phyloP scores from a whole-genome alignment of 2,797 vertebrate genomes.

The Sylvilagus floridanus region DNA sequence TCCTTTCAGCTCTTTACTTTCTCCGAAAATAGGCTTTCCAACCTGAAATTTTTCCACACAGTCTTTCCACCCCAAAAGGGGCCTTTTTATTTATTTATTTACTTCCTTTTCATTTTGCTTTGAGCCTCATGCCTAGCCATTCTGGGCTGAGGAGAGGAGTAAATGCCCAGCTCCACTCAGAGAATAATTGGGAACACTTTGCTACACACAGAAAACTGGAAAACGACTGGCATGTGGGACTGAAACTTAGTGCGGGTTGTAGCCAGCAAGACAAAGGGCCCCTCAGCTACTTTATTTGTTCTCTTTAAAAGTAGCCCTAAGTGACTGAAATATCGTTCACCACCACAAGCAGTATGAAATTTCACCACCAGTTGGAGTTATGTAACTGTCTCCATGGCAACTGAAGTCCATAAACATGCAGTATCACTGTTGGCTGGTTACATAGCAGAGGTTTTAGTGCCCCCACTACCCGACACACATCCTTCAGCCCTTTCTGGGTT shows the following conservation, averaged over 20 bases:
- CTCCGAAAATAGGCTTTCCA: slow-evolving; percentile 52
- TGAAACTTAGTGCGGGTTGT: slow-evolving; percentile 69
- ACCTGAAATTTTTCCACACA: slow-evolving; percentile 77
- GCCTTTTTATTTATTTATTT: slow-evolving; percentile 48
- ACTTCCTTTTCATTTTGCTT: slow-evolving; percentile 58
- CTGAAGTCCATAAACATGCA: slow-evolving; percentile 78
- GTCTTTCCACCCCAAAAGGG: slow-evolving; percentile 18
- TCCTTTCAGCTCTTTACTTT: slow-evolving; percentile 62
- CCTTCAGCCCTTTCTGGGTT: slow-evolving; percentile 60
- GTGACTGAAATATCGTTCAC: slow-evolving; percentile 78
- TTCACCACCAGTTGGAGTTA: slow-evolving; percentile 81
- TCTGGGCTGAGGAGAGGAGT: slow-evolving; percentile 28
- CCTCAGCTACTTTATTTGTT: slow-evolving; percentile 81
- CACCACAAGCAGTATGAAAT: slow-evolving; percentile 82
- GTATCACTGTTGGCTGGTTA: slow-evolving; percentile 77
- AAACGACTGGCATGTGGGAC: slow-evolving; percentile 70
- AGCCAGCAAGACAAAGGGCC: slow-evolving; percentile 78
- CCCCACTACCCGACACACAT: background rate
- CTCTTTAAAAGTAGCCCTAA: slow-evolving; percentile 80
- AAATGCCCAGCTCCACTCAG: slow-evolving; percentile 68
- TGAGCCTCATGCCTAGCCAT: slow-evolving; percentile 46
- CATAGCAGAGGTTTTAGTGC: slow-evolving; percentile 72
- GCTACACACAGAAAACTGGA: slow-evolving; percentile 74
- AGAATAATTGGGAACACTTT: slow-evolving; percentile 80
- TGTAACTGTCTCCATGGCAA: slow-evolving; percentile 77